Base-by-base conservation (phyloP, 1,140 invertebrate species). In the Oncopodura yosiiana region DNA sequence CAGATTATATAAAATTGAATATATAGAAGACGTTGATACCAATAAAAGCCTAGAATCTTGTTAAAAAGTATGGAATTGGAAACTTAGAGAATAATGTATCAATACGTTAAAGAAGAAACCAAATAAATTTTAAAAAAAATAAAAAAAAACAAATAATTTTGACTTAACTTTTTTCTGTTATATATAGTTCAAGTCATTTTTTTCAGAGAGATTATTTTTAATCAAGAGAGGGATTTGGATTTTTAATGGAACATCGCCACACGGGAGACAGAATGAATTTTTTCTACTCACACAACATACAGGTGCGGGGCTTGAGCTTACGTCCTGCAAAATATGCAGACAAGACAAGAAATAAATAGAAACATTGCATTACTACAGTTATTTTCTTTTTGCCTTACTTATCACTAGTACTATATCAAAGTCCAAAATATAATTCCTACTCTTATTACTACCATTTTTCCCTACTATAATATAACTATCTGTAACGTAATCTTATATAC, bases 231-330 rank as follows among this genome's bases (percentile, higher is more conserved):
- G n/a, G n/a, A n/a, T n/a, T n/a, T n/a, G n/a, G n/a, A n/a, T n/a
- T n/a, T n/a, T n/a, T n/a, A n/a, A n/a, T n/a, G n/a, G n/a, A n/a
- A n/a, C n/a, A n/a, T n/a, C n/a, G n/a, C n/a, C n/a, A 41, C 21
- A 29, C 21, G 39, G 39, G 32, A 58, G 56, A 58, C 50, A 58
- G 56, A 58, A 58, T 58, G 56, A 58, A 58, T n/a, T 58, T 58
- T 53, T 58, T 58, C 56, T 58, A 58, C 56, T 58, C 56, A 58
- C 56, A n/a, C n/a, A n/a, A 53, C 44, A 52, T 58, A 58, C 56
- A 36, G 56, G 56, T 51, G 56, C 46, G 37, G 50, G 4, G 49
- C 56, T 58, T 58, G 50, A 6, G 49, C 56, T 58, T 58, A 58
- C 56, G 41, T 58, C 56, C 56, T 58, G 56, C 23, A 58, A 58